Percentiles rank a stretch among this genome's conserved stretches.
Conservation (phyloP, 2,113 vertebrate species). For the Pavo muticus region DNA sequence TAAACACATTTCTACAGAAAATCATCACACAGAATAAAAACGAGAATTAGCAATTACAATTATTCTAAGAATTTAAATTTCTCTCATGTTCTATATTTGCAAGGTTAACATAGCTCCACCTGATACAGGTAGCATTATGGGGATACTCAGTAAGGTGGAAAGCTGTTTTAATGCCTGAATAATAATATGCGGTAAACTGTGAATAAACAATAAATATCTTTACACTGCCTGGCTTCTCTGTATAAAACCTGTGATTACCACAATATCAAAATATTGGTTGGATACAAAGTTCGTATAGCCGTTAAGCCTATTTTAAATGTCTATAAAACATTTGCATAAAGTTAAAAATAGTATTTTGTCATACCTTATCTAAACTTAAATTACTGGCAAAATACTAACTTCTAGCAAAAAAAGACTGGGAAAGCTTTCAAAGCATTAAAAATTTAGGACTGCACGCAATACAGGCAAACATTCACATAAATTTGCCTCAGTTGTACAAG, state of each 20-base stretch:
- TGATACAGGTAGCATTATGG: not conserved
- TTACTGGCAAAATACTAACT: not conserved
- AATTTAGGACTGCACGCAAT: not conserved
- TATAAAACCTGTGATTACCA: conserved; percentile 15
- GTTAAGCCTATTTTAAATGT: not conserved
- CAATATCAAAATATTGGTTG: conserved; percentile 6
- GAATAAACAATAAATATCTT: not conserved
- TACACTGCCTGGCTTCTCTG: not conserved
- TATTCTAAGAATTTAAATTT: not conserved
- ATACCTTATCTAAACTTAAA: not conserved
- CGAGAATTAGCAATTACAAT: not conserved
- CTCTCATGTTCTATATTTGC: not conserved
- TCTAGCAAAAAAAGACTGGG: not conserved
- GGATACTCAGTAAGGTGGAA: not conserved
- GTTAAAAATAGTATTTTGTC: not conserved
- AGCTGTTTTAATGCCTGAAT: not conserved
- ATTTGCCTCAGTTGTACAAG: not conserved
- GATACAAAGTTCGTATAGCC: not conserved
- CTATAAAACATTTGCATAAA: not conserved
- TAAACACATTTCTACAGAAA: not conserved
- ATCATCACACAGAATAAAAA: not conserved
- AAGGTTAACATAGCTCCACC: not conserved
- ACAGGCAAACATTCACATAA: not conserved
- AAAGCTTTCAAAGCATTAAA: not conserved
- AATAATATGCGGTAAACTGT: not conserved